These are phyloP conservation scores for Athrips mouffetella DNA, from an alignment of 2,888 invertebrate genomes.

Conservation along the genomic window DNA sequence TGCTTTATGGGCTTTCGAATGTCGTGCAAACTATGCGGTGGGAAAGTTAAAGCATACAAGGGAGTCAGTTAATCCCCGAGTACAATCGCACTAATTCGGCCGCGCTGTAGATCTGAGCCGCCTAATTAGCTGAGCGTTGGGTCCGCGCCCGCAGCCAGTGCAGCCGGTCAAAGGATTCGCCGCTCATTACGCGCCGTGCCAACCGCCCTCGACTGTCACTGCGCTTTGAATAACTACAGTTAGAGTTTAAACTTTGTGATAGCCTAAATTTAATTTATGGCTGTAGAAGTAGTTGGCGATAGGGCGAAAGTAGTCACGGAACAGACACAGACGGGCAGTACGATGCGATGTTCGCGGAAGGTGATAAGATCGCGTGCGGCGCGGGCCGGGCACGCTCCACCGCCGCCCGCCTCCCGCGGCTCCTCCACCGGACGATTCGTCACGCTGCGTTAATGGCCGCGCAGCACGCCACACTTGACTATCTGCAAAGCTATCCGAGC, in stretches of 20 bases:
- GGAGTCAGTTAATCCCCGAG: slow-evolving; percentile 48
- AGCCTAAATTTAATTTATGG: slow-evolving; percentile 52
- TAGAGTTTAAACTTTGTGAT: slow-evolving; percentile 37
- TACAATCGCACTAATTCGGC: slow-evolving; percentile 67
- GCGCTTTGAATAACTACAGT: slow-evolving; percentile 47
- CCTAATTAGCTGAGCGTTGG: slow-evolving; percentile 71
- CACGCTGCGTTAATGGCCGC: slow-evolving; percentile 75
- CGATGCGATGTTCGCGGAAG: slow-evolving; percentile 73
- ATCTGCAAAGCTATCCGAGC: slow-evolving; percentile 52
- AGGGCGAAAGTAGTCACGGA: slow-evolving; percentile 60
- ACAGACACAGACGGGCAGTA: slow-evolving; percentile 65
- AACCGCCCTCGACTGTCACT: slow-evolving; percentile 47
- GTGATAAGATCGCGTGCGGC: slow-evolving; percentile 68
- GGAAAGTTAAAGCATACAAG: slow-evolving; percentile 30
- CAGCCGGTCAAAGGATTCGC: slow-evolving; percentile 72
- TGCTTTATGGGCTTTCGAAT: background rate
- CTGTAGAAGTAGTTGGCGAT: slow-evolving; percentile 47
- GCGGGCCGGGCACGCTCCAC: slow-evolving; percentile 18
- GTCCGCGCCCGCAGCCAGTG: slow-evolving; percentile 38
- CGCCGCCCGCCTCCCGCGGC: slow-evolving; percentile 36
- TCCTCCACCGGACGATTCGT: slow-evolving; percentile 65
- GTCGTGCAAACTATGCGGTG: slow-evolving; percentile 24
- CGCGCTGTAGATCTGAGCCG: slow-evolving; percentile 66
- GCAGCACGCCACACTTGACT: slow-evolving; percentile 72
- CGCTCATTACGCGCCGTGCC: slow-evolving; percentile 66